Evolutionary conservation across 1,140 invertebrate genomes (phyloP).

Genomic region (Aricia agestis): DNA sequence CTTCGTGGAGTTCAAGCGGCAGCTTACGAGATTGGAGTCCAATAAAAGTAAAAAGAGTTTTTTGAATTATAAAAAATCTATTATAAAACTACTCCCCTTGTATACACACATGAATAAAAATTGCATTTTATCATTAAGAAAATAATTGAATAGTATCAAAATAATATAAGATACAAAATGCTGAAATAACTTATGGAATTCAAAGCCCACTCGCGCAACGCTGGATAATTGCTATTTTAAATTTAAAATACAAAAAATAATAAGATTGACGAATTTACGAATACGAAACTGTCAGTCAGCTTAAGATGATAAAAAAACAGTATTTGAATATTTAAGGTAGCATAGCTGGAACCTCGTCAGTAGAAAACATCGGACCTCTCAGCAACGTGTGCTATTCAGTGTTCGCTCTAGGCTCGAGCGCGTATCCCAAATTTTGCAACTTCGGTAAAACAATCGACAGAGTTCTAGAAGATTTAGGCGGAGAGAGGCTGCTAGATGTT

Average conservation of each 20-base stretch:
- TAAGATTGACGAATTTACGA: too few relatives aligned
- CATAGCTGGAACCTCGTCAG: constrained; percentile 80
- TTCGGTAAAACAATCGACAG: constrained; percentile 96
- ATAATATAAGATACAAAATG: too few relatives aligned
- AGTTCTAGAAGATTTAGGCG: constrained; percentile 91
- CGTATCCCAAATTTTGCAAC: constrained; percentile 97
- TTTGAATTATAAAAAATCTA: not conserved
- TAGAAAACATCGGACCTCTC: constrained; percentile 89
- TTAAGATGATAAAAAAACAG: not conserved
- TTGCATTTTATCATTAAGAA: too few relatives aligned
- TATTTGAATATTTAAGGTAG: constrained; percentile 57
- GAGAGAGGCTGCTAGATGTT: constrained; percentile 88
- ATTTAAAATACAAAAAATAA: too few relatives aligned
- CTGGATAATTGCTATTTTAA: too few relatives aligned
- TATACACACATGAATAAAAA: too few relatives aligned
- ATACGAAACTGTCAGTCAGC: too few relatives aligned
- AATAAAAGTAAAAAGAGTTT: constrained; percentile 48
- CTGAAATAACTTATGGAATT: too few relatives aligned
- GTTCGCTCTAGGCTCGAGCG: constrained; percentile 95
- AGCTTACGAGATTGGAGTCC: constrained; percentile 41
- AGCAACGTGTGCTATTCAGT: constrained; percentile 96
- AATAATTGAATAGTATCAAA: too few relatives aligned
- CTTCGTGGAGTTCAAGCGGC: constrained; percentile 35
- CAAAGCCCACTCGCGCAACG: too few relatives aligned
- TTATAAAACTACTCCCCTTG: too few relatives aligned